Conservation (phyloP, 2,113 vertebrate genomes). For the Nycticebus coucang region DNA sequence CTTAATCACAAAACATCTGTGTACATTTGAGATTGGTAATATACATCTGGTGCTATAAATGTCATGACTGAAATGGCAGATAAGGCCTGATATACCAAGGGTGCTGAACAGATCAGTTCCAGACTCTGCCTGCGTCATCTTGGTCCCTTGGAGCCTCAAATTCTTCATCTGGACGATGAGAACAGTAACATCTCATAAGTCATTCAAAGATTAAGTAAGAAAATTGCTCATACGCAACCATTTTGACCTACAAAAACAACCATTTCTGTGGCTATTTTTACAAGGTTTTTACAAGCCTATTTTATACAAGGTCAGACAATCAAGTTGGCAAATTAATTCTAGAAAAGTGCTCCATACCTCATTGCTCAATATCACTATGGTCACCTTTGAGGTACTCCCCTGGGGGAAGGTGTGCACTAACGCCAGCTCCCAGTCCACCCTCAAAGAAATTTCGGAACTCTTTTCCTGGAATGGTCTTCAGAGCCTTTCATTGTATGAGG, state of each 20-base stretch:
- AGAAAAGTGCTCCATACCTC: no score
- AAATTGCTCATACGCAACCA: not conserved
- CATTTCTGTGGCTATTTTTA: no score
- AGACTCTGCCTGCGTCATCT: not conserved
- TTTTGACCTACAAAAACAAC: not conserved
- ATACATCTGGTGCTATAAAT: not conserved
- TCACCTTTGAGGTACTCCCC: no score
- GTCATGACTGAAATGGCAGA: not conserved
- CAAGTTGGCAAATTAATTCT: no score
- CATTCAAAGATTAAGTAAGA: constrained; percentile 21
- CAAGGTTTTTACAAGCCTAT: no score
- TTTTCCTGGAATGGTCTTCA: no score
- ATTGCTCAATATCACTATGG: no score
- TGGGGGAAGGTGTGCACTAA: no score
- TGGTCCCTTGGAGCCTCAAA: not conserved
- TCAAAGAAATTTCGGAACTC: no score
- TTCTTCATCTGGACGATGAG: not conserved
- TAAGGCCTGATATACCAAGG: not conserved
- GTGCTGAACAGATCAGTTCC: not conserved
- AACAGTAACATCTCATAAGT: not conserved
- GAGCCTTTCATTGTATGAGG: no score
- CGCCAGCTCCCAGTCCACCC: no score
- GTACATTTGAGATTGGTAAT: not conserved
- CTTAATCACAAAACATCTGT: not conserved
- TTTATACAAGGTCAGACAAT: no score